Conservation (phyloP, 2,797 vertebrate genomes). For the Neosilurus hyrtlii region DNA sequence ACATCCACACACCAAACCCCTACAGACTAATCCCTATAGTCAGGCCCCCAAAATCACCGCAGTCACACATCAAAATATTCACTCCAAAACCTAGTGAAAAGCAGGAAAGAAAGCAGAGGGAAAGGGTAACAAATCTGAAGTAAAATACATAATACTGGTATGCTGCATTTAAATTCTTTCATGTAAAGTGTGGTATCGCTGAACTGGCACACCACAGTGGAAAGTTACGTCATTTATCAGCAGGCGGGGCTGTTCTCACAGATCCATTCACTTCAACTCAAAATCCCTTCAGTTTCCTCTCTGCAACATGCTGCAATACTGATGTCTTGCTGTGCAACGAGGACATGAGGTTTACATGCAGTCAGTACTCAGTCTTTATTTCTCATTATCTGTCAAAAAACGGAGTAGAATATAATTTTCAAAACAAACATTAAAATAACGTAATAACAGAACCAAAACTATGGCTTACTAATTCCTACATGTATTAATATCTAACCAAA, state of each 20-base stretch:
- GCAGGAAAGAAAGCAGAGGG: no score
- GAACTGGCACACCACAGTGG: not conserved
- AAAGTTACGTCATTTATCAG: slow-evolving; percentile 24
- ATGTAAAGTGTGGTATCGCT: not conserved
- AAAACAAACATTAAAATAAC: slow-evolving; percentile 1
- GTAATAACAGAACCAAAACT: slow-evolving; percentile 24
- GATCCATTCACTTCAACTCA: slow-evolving; percentile 26
- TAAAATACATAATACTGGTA: no score
- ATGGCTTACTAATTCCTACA: slow-evolving; percentile 40
- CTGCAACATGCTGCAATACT: slow-evolving; percentile 50
- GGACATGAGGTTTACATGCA: slow-evolving; percentile 12
- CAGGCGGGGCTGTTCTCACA: slow-evolving; percentile 50
- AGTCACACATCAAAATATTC: no score
- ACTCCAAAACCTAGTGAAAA: no score
- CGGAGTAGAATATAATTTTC: not conserved
- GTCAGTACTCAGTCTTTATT: not conserved
- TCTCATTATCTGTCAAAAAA: not conserved
- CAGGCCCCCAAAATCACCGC: no score
- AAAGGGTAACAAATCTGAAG: no score
- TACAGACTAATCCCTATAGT: no score
- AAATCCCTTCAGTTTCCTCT: slow-evolving; percentile 22
- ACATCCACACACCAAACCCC: no score
- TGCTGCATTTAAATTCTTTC: not conserved
- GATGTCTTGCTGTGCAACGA: slow-evolving; percentile 42
- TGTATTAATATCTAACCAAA: slow-evolving; percentile 38